These are phyloP conservation scores for Macaca mulatta DNA, from an alignment of 2,113 vertebrate genomes.

Conservation along the genomic window DNA sequence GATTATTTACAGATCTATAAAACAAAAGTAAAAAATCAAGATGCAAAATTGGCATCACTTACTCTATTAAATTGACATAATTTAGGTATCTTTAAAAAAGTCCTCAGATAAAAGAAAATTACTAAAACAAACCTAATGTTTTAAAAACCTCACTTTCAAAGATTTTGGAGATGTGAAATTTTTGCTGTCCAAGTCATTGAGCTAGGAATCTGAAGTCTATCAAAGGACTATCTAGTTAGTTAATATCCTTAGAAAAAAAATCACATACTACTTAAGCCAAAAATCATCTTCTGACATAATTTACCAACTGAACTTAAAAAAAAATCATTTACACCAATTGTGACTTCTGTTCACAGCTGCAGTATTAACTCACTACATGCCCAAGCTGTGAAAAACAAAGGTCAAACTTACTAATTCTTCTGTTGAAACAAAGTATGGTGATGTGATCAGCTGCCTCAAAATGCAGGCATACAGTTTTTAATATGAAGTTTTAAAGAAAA, in stretches of 20 bases:
- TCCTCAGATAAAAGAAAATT: background rate
- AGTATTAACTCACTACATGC: background rate
- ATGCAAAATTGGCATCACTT: background rate
- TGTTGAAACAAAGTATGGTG: background rate
- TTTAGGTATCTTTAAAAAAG: background rate
- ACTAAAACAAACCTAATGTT: background rate
- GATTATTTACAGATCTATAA: background rate
- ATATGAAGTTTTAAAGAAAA: background rate
- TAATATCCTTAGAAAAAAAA: background rate
- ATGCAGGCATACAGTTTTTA: background rate
- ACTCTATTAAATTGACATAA: background rate
- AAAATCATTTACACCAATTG: background rate
- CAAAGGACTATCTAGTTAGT: background rate
- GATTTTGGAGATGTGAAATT: background rate
- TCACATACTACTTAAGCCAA: background rate
- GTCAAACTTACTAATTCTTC: background rate
- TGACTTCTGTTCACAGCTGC: background rate
- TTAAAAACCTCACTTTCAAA: background rate
- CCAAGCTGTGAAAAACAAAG: background rate
- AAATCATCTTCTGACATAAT: background rate
- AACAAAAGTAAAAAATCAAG: slow-evolving; percentile 9
- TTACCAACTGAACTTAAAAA: background rate
- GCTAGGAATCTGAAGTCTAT: background rate
- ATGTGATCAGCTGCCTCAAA: background rate
- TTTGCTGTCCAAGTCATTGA: background rate